Evolutionary conservation across 2,113 vertebrate genomes (phyloP).

Genomic region (Sceloporus undulatus): DNA sequence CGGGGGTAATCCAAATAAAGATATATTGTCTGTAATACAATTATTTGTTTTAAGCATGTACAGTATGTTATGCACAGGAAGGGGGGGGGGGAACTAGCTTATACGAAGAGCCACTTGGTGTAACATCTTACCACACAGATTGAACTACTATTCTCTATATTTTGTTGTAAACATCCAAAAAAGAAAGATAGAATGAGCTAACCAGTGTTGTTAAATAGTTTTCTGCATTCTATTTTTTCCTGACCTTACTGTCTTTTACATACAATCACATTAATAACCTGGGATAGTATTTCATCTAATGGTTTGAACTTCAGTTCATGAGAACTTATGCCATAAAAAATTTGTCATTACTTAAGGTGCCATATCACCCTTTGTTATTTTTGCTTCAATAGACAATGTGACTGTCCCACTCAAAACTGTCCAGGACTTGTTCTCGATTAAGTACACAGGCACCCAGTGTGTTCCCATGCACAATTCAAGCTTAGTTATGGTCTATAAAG

Average conservation of each 20-base stretch:
- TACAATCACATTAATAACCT: no score
- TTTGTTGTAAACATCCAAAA: neutral
- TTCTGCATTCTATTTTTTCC: neutral
- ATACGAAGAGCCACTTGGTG: neutral
- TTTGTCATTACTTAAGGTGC: neutral
- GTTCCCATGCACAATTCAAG: neutral
- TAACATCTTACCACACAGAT: neutral
- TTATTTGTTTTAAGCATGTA: neutral
- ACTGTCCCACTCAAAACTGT: neutral
- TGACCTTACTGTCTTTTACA: neutral
- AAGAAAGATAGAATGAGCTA: neutral
- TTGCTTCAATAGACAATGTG: neutral
- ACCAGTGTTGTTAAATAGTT: neutral
- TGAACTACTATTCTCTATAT: neutral
- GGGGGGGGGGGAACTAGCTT: neutral
- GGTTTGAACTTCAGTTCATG: neutral
- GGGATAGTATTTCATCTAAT: neutral
- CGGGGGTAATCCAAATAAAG: neutral
- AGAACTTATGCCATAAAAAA: neutral
- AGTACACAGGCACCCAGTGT: neutral
- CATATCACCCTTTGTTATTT: neutral
- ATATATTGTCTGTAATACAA: conserved; percentile 2
- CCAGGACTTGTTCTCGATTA: neutral
- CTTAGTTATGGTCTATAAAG: neutral
- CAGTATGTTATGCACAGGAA: no score